phyloP scores from a whole-genome alignment of 2,113 vertebrate genomes.

The Bombycilla garrulus region DNA sequence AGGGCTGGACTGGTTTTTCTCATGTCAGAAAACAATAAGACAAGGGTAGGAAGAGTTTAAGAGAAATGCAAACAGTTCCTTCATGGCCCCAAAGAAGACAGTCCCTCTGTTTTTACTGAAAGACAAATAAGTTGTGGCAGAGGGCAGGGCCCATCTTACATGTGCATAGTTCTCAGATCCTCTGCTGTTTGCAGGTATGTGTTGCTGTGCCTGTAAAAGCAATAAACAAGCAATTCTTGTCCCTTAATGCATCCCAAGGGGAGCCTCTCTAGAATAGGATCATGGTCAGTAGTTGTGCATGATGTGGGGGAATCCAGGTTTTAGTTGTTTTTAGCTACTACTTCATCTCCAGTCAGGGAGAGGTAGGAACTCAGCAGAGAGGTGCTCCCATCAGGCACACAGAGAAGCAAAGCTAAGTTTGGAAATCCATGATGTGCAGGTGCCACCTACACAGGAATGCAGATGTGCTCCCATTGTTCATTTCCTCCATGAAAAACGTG shows the following conservation, averaged over 20 bases:
- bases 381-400: neutral
- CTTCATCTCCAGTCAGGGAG: neutral
- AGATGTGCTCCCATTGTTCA: neutral
- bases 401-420: neutral
- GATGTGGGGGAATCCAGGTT: neutral
- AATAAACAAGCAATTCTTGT: neutral
- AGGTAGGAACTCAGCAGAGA: neutral
- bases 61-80: neutral
- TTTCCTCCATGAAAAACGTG: neutral
- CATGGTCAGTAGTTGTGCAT: neutral
- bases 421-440: neutral
- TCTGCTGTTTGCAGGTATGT: neutral
- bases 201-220: neutral
- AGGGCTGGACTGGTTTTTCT: neutral
- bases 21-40: neutral
- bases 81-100: neutral
- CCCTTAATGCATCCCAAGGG: neutral
- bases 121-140: neutral
- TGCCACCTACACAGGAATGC: neutral
- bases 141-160: neutral
- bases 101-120: neutral
- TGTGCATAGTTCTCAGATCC: neutral
- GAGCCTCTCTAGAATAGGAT: neutral
- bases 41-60: neutral
- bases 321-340: neutral